A percentile compares a stretch with the other conserved stretches of the same genome.
Conservation (phyloP, 2,113 vertebrate genomes). For the Rhodinocichla rosea region DNA sequence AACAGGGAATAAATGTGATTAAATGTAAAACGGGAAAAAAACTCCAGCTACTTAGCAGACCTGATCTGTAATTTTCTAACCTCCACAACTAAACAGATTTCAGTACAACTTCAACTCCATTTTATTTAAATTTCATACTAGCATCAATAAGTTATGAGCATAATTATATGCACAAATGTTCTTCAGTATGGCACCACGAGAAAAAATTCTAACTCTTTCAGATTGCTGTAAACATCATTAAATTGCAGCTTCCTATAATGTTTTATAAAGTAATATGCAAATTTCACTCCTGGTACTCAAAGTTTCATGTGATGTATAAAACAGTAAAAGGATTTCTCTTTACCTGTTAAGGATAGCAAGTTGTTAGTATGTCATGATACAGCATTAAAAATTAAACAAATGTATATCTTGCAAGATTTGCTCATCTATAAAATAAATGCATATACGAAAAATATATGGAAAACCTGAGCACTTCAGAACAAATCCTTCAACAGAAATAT, state of each 20-base stretch:
- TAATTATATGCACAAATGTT: conserved; percentile 60
- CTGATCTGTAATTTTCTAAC: conserved; percentile 45
- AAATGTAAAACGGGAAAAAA: neutral
- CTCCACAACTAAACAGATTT: conserved; percentile 35
- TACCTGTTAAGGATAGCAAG: neutral
- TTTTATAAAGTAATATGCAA: conserved; percentile 78
- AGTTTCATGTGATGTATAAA: neutral
- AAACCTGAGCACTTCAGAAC: neutral
- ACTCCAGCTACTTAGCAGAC: neutral
- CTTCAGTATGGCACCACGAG: conserved; percentile 43
- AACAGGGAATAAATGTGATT: conserved; percentile 25
- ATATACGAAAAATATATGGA: neutral
- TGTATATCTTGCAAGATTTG: neutral
- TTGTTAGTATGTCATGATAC: neutral
- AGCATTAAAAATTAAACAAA: neutral
- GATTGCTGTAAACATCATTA: conserved; percentile 80
- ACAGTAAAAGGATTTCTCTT: neutral
- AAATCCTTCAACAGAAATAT: neutral
- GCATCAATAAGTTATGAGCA: conserved; percentile 71
- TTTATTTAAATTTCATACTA: conserved; percentile 67
- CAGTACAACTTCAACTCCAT: conserved; percentile 17
- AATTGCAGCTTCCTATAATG: conserved; percentile 72
- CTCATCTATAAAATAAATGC: neutral
- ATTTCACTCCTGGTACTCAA: conserved; percentile 44
- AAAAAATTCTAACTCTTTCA: conserved; percentile 51